Base-by-base conservation (phyloP, 2,888 invertebrate species). In the Brenthis daphne region DNA sequence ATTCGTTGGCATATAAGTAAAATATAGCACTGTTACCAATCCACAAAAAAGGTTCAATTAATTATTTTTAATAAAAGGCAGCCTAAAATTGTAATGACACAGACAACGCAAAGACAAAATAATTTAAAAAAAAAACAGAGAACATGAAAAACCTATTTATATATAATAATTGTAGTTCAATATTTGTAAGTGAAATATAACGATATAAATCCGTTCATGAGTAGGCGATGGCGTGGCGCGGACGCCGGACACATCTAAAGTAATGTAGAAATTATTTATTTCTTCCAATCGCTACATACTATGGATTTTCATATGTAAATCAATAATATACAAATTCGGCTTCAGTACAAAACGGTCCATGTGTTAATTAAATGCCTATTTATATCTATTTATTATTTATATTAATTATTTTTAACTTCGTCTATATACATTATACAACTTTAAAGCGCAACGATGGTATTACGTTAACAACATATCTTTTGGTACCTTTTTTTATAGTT, bases 11-110 rank as follows among this genome's bases (percentile, higher is more conserved):
- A 68, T 81, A 80, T 73, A 79, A 81, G 77, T 78, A 80, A 75
- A 80, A 77, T 80, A 80, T 78, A 79, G 82, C 77, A 84, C 79
- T 85, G 89, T 89, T 89, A 89, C 89, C 89, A 86, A 80, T 83
- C 56, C 77, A 79, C 79, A 56, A 53, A 60, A 24, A 58, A 33
- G 24, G 55, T 63, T 56, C 60, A 56, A 60, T 69, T 47, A 29
- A 60, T 51, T n/a, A 37, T 14, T 51, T 63, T 37, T 37, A 2
- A 12, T 16, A 13, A 53, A 53, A 16, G 13, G 37, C 63, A 51
- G 14, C 33, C 16, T 37, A 16, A 51, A 37, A 53, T 53, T 6
- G 33, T 61, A 20, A 13, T 3, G 14, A 33, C 13, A 16, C 47
- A n/a, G 6, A 64, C 54, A 43, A 29, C 56, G 48, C 16, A n/a